Evolutionary conservation across 2,113 vertebrate species (phyloP), one percentile per base, ranked within the genome.

Genomic region (Oophaga pumilio): DNA sequence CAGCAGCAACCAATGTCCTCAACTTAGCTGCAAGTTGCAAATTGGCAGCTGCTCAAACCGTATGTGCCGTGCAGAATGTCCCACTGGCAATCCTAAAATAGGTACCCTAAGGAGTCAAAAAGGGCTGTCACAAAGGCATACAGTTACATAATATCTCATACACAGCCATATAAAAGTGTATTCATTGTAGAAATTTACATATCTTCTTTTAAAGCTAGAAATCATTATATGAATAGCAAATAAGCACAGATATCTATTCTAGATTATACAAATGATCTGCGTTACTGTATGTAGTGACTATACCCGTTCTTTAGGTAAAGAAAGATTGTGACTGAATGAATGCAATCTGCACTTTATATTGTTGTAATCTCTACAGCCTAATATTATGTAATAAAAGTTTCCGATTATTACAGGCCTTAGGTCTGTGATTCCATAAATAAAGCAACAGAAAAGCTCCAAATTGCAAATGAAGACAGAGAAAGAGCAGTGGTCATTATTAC

Each of bases 31-130:
- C 69, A 83, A 88, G 52, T 88, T 76, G 68, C 57, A 88, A 69
- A 66, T 59, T 73, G 78, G 69, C 86, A 88, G 82, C 86, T 88
- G 86, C 56, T 83, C 86, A 76, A 88, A 62, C 86, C 78, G n/a
- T 83, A 82, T 88, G 86, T 83, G 86, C 86, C 53, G n/a, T 73
- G 43, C 56, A 56, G 13, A 50, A 59, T 74, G 69, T 82, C 86
- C 79, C 57, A 76, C n/a, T 33, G 57, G 69, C 69, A 83, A 56
- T 82, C 57, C 17, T 53, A 66, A 73, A 60, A 14, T 28, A 53
- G 76, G 57, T 56, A 60, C 79, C 79, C 28, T 49, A 66, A 22
- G 81, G 62, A 53, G 28, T 69, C 17, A 76, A 24, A 66, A 10
- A 64, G 22, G 56, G 50, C 52, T 74, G 43, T 9, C 28, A 24